Conservation (phyloP, 2,888 invertebrate genomes). For the Flabesymbios commensalis region DNA sequence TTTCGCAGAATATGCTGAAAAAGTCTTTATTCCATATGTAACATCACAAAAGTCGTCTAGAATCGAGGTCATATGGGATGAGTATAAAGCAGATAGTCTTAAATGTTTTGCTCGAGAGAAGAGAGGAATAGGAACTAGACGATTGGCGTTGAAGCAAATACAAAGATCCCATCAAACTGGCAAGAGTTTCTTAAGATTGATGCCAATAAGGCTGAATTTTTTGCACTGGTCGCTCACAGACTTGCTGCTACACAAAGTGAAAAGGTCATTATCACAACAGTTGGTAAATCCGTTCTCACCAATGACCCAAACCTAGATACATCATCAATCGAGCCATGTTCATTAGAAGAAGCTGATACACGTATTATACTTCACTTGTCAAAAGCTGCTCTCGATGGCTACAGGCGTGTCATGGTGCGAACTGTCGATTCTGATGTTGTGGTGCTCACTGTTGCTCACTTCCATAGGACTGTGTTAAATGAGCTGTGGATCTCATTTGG, state of each 20-base stretch:
- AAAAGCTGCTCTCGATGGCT: slow-evolving; percentile 20
- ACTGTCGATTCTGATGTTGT: slow-evolving; percentile 35
- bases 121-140: slow-evolving; percentile 27
- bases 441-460: slow-evolving; percentile 25
- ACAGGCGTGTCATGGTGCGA: slow-evolving; percentile 14
- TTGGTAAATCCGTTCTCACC: slow-evolving; percentile 3
- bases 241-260: neutral
- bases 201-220: slow-evolving; percentile 21
- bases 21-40: slow-evolving; percentile 22
- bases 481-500: slow-evolving; percentile 34
- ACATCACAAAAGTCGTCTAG: slow-evolving; percentile 16
- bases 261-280: slow-evolving; percentile 13
- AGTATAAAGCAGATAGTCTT: slow-evolving; percentile 24
- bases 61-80: slow-evolving; percentile 33
- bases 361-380: slow-evolving; percentile 23
- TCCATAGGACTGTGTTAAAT: too few species aligned
- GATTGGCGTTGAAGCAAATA: slow-evolving; percentile 14
- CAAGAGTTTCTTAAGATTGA: slow-evolving; percentile 16
- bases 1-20: slow-evolving; percentile 29
- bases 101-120: slow-evolving; percentile 28
- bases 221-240: slow-evolving; percentile 15
- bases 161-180: slow-evolving; percentile 25
- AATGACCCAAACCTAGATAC: neutral
- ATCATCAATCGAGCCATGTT: slow-evolving; percentile 4
- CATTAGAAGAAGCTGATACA: slow-evolving; percentile 27